Percentiles rank a stretch among this genome's conserved stretches.
phyloP scores from a whole-genome alignment of 2,888 invertebrate genomes.

The Invenusta paracnida region DNA sequence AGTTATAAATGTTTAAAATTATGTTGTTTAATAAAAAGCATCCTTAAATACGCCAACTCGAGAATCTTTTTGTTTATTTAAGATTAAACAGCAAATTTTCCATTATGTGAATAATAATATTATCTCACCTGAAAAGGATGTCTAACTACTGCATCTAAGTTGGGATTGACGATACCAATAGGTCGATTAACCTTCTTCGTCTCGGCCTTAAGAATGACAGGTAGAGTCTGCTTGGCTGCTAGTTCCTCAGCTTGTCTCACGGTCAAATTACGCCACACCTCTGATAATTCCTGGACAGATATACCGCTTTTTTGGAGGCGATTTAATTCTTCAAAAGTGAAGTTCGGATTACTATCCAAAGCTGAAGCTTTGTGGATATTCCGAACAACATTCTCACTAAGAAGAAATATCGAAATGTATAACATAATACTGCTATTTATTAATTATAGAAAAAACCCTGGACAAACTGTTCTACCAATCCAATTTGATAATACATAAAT shows the following conservation, averaged over 20 bases:
- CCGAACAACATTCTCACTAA: neutral
- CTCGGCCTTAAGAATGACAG: neutral
- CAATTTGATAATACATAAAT: no score
- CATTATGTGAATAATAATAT: no score
- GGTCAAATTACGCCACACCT: neutral
- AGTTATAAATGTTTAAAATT: no score
- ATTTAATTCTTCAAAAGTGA: neutral
- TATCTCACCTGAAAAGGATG: neutral
- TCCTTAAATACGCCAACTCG: no score
- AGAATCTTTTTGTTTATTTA: no score
- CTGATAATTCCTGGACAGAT: neutral
- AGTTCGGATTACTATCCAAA: neutral
- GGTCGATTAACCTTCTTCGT: neutral
- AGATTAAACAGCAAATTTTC: no score
- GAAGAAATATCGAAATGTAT: neutral
- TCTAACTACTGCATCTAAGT: neutral
- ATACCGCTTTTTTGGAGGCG: neutral
- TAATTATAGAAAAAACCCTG: no score
- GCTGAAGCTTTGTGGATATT: neutral
- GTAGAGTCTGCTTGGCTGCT: neutral
- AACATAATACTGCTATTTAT: no score
- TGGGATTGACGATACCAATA: neutral
- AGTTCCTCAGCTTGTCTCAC: neutral
- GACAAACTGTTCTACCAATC: no score
- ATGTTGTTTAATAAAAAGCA: no score